Percentiles rank a stretch among this genome's conserved stretches.
Conservation (phyloP, 1,140 invertebrate species). For the Drosophila tsacasi region DNA sequence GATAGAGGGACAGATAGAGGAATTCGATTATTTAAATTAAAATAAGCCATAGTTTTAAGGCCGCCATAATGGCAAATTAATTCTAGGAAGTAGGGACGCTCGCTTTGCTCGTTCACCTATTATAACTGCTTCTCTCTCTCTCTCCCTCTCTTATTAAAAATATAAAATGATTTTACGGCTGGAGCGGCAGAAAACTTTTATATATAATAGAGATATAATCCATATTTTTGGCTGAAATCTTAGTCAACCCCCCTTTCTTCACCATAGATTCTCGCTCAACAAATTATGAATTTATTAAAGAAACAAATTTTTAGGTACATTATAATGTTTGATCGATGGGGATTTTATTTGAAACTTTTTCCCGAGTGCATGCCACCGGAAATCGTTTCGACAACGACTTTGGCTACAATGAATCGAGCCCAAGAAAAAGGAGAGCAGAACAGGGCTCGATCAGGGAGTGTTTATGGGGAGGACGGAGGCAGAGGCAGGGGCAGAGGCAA, state of each 20-base stretch:
- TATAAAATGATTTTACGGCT: too few species aligned
- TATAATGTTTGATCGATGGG: background rate
- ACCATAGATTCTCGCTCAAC: too few species aligned
- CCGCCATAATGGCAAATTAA: too few species aligned
- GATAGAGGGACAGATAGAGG: background rate
- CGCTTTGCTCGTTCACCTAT: too few species aligned
- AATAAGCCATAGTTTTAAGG: background rate
- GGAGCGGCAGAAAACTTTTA: too few species aligned
- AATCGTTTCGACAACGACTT: conserved; percentile 57
- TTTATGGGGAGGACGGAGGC: background rate
- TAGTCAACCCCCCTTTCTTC: background rate
- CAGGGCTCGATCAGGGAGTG: conserved; percentile 17
- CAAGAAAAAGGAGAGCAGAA: conserved; percentile 25
- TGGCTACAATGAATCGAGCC: conserved; percentile 15
- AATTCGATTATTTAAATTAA: background rate
- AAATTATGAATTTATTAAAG: background rate
- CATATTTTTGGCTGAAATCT: too few species aligned
- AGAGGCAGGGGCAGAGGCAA: conserved; percentile 17
- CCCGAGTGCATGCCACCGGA: conserved; percentile 58
- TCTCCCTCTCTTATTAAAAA: too few species aligned
- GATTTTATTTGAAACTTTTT: background rate
- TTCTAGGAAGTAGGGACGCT: too few species aligned
- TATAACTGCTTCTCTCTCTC: too few species aligned
- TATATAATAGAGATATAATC: background rate
- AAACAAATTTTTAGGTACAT: background rate